Conservation (phyloP, 2,797 vertebrate species). For the Lates japonicus region DNA sequence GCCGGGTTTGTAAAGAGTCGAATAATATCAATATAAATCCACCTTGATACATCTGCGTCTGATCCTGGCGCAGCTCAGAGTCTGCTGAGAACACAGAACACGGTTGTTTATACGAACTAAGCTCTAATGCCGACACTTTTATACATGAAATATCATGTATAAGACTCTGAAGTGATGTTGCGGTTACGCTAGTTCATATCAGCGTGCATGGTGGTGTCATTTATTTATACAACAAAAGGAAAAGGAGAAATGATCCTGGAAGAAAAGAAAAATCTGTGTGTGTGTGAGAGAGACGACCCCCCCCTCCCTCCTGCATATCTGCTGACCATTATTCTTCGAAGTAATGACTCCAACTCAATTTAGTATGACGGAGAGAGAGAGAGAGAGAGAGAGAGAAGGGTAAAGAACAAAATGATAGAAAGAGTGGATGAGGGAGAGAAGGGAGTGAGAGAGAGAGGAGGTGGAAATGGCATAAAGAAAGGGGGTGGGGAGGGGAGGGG, state of each 20-base stretch:
- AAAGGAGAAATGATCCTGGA: conserved; percentile 74
- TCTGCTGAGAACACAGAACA: not conserved
- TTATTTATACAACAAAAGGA: conserved; percentile 77
- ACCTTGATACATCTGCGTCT: conserved; percentile 60
- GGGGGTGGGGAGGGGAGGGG: conserved; percentile 50
- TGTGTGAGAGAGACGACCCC: conserved; percentile 63
- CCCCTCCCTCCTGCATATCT: conserved; percentile 56
- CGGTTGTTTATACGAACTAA: conserved; percentile 3
- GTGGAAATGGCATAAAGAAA: conserved; percentile 64
- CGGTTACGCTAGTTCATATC: conserved; percentile 44
- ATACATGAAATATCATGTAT: not conserved
- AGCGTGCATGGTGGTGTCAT: conserved; percentile 45
- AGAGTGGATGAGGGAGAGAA: conserved; percentile 39
- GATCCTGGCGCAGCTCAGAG: not conserved
- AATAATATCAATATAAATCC: conserved; percentile 58
- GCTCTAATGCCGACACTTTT: conserved; percentile 24
- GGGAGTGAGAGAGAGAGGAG: conserved; percentile 45
- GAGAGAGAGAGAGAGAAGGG: conserved; percentile 79
- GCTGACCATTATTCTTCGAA: conserved; percentile 89
- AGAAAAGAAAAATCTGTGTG: conserved; percentile 59
- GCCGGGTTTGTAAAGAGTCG: conserved; percentile 19
- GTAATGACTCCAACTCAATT: conserved; percentile 93
- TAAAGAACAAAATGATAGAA: conserved; percentile 41
- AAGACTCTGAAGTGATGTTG: conserved; percentile 14
- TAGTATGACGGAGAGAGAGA: conserved; percentile 86